phyloP scores from a whole-genome alignment of 2,113 vertebrate genomes.

The Antidorcas marsupialis region DNA sequence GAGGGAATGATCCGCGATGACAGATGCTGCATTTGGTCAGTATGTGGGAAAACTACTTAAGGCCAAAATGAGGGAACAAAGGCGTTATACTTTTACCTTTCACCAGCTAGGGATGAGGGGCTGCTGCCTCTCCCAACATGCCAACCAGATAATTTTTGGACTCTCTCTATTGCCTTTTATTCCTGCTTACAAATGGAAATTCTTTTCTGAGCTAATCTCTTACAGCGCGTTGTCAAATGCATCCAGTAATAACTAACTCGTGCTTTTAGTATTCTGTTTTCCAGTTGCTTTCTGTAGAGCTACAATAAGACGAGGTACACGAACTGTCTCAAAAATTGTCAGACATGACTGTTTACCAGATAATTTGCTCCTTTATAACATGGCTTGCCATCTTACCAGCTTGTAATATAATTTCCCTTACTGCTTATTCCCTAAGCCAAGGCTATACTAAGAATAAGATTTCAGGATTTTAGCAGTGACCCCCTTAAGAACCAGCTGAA shows the following conservation, averaged over 20 bases:
- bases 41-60: neutral
- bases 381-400: neutral
- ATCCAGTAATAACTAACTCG: neutral
- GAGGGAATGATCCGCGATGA: neutral
- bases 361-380: neutral
- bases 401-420: neutral
- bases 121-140: neutral
- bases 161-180: neutral
- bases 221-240: neutral
- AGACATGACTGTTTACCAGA: neutral
- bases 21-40: neutral
- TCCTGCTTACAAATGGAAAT: constrained; percentile 8
- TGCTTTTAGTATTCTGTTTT: neutral
- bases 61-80: neutral
- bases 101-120: neutral
- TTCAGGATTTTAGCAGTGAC: neutral
- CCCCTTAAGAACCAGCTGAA: neutral
- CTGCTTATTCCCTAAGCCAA: neutral
- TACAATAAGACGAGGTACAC: neutral
- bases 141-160: neutral
- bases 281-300: neutral
- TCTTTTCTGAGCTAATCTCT: neutral
- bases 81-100: neutral
- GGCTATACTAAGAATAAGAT: neutral
- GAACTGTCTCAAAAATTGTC: neutral